Evolutionary conservation across 2,888 invertebrate genomes (phyloP), one percentile per base, ranked within the genome.

Genomic region (Lasius fuliginosus): DNA sequence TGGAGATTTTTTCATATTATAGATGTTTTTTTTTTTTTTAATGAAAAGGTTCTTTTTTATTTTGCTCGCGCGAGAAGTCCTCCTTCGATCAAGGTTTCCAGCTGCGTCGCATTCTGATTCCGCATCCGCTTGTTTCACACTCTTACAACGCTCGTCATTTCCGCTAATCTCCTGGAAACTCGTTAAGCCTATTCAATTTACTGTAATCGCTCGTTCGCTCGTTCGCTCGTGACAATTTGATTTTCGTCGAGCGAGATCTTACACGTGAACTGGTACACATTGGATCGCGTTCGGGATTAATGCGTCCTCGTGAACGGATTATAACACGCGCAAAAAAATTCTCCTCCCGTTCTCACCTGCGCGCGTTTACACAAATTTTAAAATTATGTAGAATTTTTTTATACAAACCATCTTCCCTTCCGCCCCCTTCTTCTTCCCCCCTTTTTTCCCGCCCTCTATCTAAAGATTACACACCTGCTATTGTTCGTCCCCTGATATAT

Each of bases 141-240:
- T 71, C 62, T 65, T 67, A 58, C 75, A 40, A 33, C 75, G 67
- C 69, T 84, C 65, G 36, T 71, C 79, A 85, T 83, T 86, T 75
- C 75, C 85, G 87, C 82, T 83, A 86, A 87, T 87, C 86, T 79
- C 69, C 84, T 69, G 69, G 77, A 84, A 82, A 77, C 84, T 75
- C 75, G 86, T 87, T 86, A 82, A 86, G 79, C 73, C 84, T 74
- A 79, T 83, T 87, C 83, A 84, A 86, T 87, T 86, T 79, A 83
- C 82, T 68, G 79, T 83, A 84, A 87, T 83, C 85, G 84, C 69
- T 76, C 82, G 46, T 81, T 83, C 85, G 84, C 69, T 76, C 82
- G 46, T 81, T 84, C 84, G 85, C 40, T 76, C 82, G 87, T 84
- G 82, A 84, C 81, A 86, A 87, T 84, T 86, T 83, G 79, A 87